Percentiles rank a stretch among this genome's conserved stretches.
phyloP scores from a whole-genome alignment of 2,888 invertebrate species.

The Heteropelma amictum region DNA sequence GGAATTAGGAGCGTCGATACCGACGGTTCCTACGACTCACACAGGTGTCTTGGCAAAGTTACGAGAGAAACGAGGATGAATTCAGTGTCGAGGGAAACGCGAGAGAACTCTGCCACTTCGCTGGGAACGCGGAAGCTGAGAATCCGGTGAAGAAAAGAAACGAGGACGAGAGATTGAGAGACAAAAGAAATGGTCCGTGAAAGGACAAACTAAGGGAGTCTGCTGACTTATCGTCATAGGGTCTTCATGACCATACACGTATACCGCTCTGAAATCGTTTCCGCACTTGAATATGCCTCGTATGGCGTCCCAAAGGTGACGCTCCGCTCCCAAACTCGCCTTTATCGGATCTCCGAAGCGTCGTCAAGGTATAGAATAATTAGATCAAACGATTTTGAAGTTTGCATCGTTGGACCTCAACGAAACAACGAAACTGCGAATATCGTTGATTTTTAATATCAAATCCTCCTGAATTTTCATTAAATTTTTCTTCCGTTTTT shows the following conservation, averaged over 20 bases:
- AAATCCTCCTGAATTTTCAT: no score
- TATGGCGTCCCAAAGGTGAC: no score
- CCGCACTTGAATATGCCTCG: no score
- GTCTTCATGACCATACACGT: constrained; percentile 49
- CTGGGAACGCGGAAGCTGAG: constrained; percentile 52
- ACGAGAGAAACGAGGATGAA: constrained; percentile 23
- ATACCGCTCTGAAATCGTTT: constrained; percentile 45
- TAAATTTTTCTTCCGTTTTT: no score
- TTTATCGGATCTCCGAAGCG: no score
- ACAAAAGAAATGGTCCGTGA: constrained; percentile 44
- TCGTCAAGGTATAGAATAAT: no score
- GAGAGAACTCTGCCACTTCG: constrained; percentile 49
- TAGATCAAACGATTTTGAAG: no score
- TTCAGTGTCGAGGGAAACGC: constrained; percentile 17
- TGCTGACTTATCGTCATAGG: constrained; percentile 9
- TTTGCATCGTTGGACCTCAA: no score
- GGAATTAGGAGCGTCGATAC: constrained; percentile 31
- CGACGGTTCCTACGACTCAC: constrained; percentile 6
- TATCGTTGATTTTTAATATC: no score
- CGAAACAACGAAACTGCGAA: no score
- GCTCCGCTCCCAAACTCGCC: no score
- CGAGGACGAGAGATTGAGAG: no score
- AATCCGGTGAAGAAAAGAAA: constrained; percentile 13
- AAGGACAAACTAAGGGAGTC: constrained; percentile 32
- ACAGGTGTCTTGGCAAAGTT: not conserved